phyloP scores from a whole-genome alignment of 2,888 invertebrate genomes.

The Sisyra nigra region DNA sequence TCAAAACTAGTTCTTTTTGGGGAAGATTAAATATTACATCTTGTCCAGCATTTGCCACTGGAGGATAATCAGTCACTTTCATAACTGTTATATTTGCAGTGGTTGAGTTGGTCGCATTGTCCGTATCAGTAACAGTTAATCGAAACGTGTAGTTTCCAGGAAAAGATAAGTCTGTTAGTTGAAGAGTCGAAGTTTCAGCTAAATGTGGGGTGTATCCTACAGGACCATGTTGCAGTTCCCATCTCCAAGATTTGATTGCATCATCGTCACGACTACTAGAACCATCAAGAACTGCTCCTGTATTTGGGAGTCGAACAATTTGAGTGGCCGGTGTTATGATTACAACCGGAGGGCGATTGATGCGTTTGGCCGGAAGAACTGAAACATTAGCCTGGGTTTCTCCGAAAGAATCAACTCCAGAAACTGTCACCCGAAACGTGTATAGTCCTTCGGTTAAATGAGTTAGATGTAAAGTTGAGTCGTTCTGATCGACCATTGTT shows the following conservation, averaged over 20 bases:
- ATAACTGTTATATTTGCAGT: constrained; percentile 79
- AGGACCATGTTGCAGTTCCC: constrained; percentile 84
- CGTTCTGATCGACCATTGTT: constrained; percentile 69
- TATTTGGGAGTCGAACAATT: constrained; percentile 77
- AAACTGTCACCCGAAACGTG: constrained; percentile 59
- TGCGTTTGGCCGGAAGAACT: constrained; percentile 67
- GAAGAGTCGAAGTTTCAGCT: constrained; percentile 65
- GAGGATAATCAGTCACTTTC: constrained; percentile 87
- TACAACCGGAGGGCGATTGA: constrained; percentile 71
- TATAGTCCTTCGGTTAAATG: constrained; percentile 78
- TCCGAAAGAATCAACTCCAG: constrained; percentile 59
- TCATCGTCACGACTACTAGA: constrained; percentile 65
- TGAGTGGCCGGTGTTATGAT: constrained; percentile 74
- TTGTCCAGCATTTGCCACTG: constrained; percentile 85
- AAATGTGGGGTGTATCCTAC: constrained; percentile 68
- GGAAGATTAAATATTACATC: constrained; percentile 83
- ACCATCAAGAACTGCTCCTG: constrained; percentile 79
- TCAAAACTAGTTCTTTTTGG: constrained; percentile 65
- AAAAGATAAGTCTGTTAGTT: constrained; percentile 64
- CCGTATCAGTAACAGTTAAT: constrained; percentile 81
- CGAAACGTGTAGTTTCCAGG: constrained; percentile 85
- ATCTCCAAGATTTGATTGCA: constrained; percentile 73
- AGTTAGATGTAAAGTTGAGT: constrained; percentile 64
- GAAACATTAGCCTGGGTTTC: constrained; percentile 81
- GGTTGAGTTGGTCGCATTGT: constrained; percentile 71